Evolutionary conservation across 2,113 vertebrate species (phyloP), one percentile per base, ranked within the genome.

Genomic region (Odocoileus virginianus): DNA sequence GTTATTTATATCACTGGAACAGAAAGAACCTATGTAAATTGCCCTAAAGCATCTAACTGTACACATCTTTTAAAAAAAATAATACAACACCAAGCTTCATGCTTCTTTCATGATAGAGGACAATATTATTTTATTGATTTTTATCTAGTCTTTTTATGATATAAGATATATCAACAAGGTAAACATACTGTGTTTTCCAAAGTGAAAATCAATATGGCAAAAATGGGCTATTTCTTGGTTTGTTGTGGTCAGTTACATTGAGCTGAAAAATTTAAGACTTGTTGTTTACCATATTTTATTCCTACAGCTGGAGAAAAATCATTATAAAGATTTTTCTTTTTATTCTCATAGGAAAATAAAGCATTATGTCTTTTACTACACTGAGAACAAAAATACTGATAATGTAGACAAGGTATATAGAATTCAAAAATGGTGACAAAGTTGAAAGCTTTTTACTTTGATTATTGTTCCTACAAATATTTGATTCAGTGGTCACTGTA

Each of bases 101-200:
- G 93, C 93, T 92, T 94, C 58, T 81, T 74, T 91, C 52, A 85
- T 81, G 50, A 91, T 52, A 57, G 52, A 87, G 91, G 45, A 87
- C 92, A 93, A 78, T 97, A 87, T 45, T 87, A 83, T 15, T 78
- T 95, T 92, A 97, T 94, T 98, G 96, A 97, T 98, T 98, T 96
- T 82, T 94, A 87, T 95, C 94, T 97, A 45, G 40, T 90, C 71
- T 57, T 96, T 97, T 98, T 81, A 95, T 79, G 52, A 97, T 64
- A 17, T 93, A 94, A 94, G 87, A 76, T 93, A 61, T 61, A 97
- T 94, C 21, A 81, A 89, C 13, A 40, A 94, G 95, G 78, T 58
- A 94, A 84, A 87, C 92, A 74, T 83, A 96, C 85, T 89, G 79
- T 14, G 43, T 95, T 97, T 95, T 98, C 93, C 71, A 96, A 98